phyloP scores from a whole-genome alignment of 2,888 invertebrate species.

The Platerodrilus igneus region DNA sequence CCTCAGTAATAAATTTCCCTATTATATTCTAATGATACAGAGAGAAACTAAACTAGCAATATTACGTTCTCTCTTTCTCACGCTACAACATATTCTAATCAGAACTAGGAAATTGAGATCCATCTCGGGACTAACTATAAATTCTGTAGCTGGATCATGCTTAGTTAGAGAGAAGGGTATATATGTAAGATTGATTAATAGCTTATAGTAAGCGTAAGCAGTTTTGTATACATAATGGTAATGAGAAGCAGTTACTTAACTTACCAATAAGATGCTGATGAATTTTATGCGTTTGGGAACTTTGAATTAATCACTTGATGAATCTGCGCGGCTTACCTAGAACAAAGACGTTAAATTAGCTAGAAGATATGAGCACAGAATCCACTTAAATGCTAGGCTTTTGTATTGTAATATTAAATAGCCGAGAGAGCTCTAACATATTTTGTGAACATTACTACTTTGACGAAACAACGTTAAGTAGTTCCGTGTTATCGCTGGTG shows the following conservation, averaged over 20 bases:
- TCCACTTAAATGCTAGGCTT: no score
- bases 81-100: constrained; percentile 13
- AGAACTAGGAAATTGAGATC: constrained; percentile 10
- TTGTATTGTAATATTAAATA: no score
- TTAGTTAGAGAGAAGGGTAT: constrained; percentile 27
- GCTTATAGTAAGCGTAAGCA: constrained; percentile 23
- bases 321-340: constrained; percentile 22
- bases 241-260: constrained; percentile 27
- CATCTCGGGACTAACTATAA: constrained; percentile 19
- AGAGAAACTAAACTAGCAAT: constrained; percentile 14
- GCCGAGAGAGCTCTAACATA: no score
- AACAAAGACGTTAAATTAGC: constrained; percentile 23
- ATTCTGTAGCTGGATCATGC: constrained; percentile 21
- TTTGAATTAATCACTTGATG: constrained; percentile 17
- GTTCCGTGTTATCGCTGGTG: no score
- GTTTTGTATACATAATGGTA: constrained; percentile 24
- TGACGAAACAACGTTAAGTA: no score
- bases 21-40: constrained; percentile 18
- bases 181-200: constrained; percentile 28
- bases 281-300: constrained; percentile 19
- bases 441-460: no score
- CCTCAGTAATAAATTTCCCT: constrained; percentile 23
- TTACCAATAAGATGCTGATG: constrained; percentile 28
- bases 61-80: constrained; percentile 18
- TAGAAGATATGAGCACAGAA: no score